phyloP scores from a whole-genome alignment of 1,140 invertebrate genomes.

The Phymastichus coffea region DNA sequence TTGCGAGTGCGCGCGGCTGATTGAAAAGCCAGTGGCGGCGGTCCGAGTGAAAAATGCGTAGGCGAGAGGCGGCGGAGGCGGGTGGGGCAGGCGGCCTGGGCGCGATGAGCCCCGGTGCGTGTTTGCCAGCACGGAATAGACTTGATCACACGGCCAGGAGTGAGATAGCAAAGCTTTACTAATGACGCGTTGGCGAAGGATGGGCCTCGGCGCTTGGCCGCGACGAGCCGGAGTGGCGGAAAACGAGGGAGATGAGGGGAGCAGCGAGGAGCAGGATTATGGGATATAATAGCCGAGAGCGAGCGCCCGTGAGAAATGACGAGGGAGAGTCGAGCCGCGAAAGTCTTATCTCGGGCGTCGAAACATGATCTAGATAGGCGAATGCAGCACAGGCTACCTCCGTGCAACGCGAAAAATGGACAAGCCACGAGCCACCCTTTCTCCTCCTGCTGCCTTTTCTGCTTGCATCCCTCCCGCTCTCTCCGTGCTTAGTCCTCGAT shows the following conservation, averaged over 20 bases:
- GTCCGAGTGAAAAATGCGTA: too few species aligned
- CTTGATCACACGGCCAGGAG: conserved; percentile 8
- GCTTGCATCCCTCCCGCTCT: neutral
- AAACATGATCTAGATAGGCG: conserved; percentile 37
- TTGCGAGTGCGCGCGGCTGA: too few species aligned
- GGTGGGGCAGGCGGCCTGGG: too few species aligned
- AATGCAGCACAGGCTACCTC: neutral
- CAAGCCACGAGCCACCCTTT: too few species aligned
- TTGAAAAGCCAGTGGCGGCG: neutral
- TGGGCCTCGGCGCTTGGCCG: too few species aligned
- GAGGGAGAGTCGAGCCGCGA: conserved; percentile 3
- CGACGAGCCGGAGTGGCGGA: neutral
- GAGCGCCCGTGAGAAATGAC: conserved; percentile 14
- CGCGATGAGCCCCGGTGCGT: too few species aligned
- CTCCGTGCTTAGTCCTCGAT: conserved; percentile 31
- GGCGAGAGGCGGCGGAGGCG: too few species aligned
- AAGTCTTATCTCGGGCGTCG: conserved; percentile 24
- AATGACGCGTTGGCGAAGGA: conserved; percentile 28
- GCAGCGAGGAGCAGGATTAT: too few species aligned
- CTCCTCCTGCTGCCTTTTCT: too few species aligned
- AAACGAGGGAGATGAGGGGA: neutral
- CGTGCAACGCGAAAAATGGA: conserved; percentile 31
- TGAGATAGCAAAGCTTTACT: conserved; percentile 22
- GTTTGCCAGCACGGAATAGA: too few species aligned
- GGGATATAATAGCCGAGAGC: too few species aligned